These are phyloP conservation scores for Trididemnum miniatum DNA, from an alignment of 23 tunicate genomes.

Conservation along the genomic window DNA sequence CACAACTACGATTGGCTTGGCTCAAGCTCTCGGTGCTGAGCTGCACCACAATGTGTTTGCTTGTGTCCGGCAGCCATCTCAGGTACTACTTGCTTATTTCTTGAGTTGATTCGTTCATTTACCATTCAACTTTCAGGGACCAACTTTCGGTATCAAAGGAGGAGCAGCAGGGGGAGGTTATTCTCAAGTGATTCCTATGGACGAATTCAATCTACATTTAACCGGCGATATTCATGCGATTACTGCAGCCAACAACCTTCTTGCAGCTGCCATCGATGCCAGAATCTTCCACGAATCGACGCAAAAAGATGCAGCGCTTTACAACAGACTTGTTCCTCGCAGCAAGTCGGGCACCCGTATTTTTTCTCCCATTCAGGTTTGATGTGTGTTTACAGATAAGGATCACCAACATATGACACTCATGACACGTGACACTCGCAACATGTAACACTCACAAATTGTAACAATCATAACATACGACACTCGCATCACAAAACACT, in stretches of 20 bases:
- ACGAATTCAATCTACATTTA: conserved; percentile 96
- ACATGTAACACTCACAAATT: too few species aligned
- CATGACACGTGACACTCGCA: too few species aligned
- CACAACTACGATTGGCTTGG: conserved; percentile 96
- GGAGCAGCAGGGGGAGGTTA: conserved; percentile 99
- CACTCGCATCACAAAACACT: too few species aligned
- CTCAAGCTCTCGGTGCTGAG: conserved; percentile 96
- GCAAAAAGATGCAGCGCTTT: conserved; percentile 83
- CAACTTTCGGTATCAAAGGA: conserved; percentile 99
- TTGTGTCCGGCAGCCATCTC: conserved; percentile 97
- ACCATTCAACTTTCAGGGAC: conserved; percentile 59
- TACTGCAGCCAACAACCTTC: conserved; percentile 97
- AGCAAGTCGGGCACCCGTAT: conserved; percentile 59
- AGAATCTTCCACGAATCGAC: conserved; percentile 94
- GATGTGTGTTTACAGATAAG: too few species aligned
- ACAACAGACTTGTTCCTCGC: conserved; percentile 69
- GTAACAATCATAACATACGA: too few species aligned
- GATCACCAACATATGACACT: too few species aligned
- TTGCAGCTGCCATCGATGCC: conserved; percentile 99
- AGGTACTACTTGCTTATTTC: conserved; percentile 21
- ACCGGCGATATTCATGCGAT: conserved; percentile 99
- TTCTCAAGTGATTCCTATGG: conserved; percentile 99
- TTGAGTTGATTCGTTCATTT: background rate
- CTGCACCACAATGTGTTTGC: conserved; percentile 90
- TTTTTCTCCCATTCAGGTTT: conserved; percentile 69